Evolutionary conservation across 1,140 invertebrate genomes (phyloP), one percentile per base, ranked within the genome.

Genomic region (Vollenhovia emeryi): DNA sequence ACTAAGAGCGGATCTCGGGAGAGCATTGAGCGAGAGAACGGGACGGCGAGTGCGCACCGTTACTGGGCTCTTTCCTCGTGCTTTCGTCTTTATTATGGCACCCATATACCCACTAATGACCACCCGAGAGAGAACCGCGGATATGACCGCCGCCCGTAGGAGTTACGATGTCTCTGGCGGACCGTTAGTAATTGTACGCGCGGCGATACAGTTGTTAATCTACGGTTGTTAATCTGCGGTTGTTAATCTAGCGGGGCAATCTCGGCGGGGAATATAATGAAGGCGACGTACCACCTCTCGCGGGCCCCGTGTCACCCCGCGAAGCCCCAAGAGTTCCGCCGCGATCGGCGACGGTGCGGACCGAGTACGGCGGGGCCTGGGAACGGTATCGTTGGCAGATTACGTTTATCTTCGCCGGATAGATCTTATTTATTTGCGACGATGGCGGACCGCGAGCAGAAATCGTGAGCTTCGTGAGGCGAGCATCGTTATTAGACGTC

Each of bases 61-160:
- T 80, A 80, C 55, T 36, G 48, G 5, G 69, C 27, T 30, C 50
- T 83, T 69, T 66, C 69, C 40, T 33, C 84, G 73, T 76, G 87
- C 86, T 86, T 89, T 89, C 88, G 69, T 89, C 88, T 89, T 89
- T 64, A 86, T 89, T 89, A 89, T 86, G 68, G 88, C 79, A 84
- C 85, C 74, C 88, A 86, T 89, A 83, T 83, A 89, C 85, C 33
- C 89, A 59, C 85, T 89, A 90, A 90, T 90, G 89, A 90, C 89
- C 85, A 78, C 69, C 69, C 66, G 78, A 82, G 45, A 79, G 84
- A 82, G 76, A 83, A 52, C 43, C 84, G 60, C 40, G 84, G 87
- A 74, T 78, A 74, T 40, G 30, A 30, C 52, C 55, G 30, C 18
- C 74, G 30, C 18, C 74, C 85, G 87, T 86, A 79, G 73, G 85